These are phyloP conservation scores for Lasaia peninsularis DNA, from an alignment of 1,140 invertebrate genomes.

Conservation along the genomic window DNA sequence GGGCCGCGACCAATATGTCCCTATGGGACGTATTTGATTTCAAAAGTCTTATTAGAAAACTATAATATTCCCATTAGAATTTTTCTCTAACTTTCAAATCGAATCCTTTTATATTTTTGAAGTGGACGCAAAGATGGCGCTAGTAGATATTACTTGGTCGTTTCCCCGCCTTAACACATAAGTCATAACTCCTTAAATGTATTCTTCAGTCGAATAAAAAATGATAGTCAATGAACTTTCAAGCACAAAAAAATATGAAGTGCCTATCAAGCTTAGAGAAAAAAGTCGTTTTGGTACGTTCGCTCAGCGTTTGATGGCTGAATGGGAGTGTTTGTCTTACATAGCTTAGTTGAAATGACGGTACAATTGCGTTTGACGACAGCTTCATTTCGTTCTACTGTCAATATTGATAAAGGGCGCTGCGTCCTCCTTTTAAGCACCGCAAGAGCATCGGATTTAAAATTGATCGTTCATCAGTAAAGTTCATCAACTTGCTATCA, in stretches of 20 bases:
- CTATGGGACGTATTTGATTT: no score
- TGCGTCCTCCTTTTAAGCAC: slow-evolving; percentile 45
- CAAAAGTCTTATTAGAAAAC: no score
- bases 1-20: no score
- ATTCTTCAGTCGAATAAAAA: not conserved
- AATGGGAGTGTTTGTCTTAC: slow-evolving; percentile 64
- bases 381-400: slow-evolving; percentile 71
- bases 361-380: slow-evolving; percentile 71
- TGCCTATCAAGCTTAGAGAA: slow-evolving; percentile 18
- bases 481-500: slow-evolving; percentile 35
- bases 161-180: not conserved
- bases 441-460: slow-evolving; percentile 43
- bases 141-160: not conserved
- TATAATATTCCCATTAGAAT: no score
- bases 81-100: no score
- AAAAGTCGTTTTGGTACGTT: slow-evolving; percentile 29
- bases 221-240: slow-evolving; percentile 6
- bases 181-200: no score
- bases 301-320: slow-evolving; percentile 58
- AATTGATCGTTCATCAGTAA: slow-evolving; percentile 34
- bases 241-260: slow-evolving; percentile 10
- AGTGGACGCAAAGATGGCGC: not conserved
- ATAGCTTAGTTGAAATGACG: slow-evolving; percentile 64
- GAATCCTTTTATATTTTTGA: no score
- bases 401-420: slow-evolving; percentile 62